Evolutionary conservation across 2,797 vertebrate genomes (phyloP).

Genomic region (Morelia viridis): DNA sequence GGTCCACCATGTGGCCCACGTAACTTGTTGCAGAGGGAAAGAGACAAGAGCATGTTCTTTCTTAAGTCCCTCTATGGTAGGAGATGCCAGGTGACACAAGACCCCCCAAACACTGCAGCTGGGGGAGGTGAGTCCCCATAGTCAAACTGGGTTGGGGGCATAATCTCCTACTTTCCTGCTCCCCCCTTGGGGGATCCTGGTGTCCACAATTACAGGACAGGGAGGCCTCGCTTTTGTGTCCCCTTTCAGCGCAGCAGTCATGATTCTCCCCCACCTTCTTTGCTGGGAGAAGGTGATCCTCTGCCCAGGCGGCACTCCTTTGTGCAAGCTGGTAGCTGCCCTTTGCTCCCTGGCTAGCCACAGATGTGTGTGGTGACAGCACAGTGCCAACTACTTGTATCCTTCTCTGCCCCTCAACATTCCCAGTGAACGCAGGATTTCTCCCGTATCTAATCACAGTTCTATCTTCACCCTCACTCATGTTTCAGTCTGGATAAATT

Average conservation of each 20-base stretch:
- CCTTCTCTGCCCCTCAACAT: neutral
- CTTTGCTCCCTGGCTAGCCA: neutral
- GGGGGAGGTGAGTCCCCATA: neutral
- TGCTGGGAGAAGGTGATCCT: neutral
- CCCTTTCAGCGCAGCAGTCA: no score
- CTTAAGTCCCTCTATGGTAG: neutral
- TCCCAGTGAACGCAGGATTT: neutral
- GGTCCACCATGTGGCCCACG: neutral
- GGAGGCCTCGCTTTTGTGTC: neutral
- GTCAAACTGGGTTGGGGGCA: neutral
- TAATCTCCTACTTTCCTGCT: neutral
- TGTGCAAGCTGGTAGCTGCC: neutral
- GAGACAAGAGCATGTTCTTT: neutral
- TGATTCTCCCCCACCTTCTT: neutral
- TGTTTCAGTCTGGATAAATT: neutral
- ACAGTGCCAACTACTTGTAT: neutral
- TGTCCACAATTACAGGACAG: neutral
- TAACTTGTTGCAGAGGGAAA: neutral
- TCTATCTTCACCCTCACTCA: neutral
- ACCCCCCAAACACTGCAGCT: neutral
- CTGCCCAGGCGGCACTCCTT: neutral
- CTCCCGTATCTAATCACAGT: neutral
- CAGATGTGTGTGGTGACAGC: neutral
- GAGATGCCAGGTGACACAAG: neutral
- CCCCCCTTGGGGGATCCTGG: neutral